phyloP scores from a whole-genome alignment of 2,888 invertebrate genomes.

The Sarcophaga rosellei region DNA sequence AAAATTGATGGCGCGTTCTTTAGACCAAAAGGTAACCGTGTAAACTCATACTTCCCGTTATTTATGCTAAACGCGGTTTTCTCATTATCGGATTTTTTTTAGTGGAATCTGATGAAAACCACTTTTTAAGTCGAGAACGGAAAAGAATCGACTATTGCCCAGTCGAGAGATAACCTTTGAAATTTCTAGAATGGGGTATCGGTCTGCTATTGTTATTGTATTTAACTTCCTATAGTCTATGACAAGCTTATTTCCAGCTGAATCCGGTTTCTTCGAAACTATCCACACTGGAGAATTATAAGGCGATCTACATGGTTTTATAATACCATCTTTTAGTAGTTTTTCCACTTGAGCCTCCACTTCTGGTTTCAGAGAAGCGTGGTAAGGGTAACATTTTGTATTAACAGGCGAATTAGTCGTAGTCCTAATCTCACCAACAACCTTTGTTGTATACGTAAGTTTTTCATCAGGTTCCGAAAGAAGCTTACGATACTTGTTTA shows the following conservation, averaged over 20 bases:
- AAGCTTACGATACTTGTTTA: slow-evolving; percentile 19
- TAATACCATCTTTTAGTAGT: slow-evolving; percentile 43
- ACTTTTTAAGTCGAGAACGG: slow-evolving; percentile 41
- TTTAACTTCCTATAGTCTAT: slow-evolving; percentile 45
- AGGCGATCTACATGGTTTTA: slow-evolving; percentile 45
- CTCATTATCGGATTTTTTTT: slow-evolving; percentile 46
- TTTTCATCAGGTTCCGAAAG: slow-evolving; percentile 46
- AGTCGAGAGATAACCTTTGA: slow-evolving; percentile 14
- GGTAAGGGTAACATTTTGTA: slow-evolving; percentile 36
- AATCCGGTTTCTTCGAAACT: slow-evolving; percentile 38
- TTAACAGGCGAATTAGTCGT: slow-evolving; percentile 27
- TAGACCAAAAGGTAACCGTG: slow-evolving; percentile 27
- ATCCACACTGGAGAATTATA: slow-evolving; percentile 48
- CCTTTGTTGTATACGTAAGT: slow-evolving; percentile 43
- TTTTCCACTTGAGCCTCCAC: slow-evolving; percentile 39
- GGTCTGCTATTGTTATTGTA: not conserved
- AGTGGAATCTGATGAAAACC: slow-evolving; percentile 54
- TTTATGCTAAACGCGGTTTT: slow-evolving; percentile 46
- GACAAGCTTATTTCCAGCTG: slow-evolving; percentile 41
- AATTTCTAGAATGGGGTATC: too few species aligned
- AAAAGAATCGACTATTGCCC: slow-evolving; percentile 36
- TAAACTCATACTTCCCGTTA: slow-evolving; percentile 39
- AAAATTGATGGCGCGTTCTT: slow-evolving; percentile 49
- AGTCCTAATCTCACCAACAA: slow-evolving; percentile 47
- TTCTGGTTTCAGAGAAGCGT: slow-evolving; percentile 37